Evolutionary conservation across 2,888 invertebrate genomes (phyloP), one percentile per base, ranked within the genome.

Genomic region (Lasioglossum zephyrum): DNA sequence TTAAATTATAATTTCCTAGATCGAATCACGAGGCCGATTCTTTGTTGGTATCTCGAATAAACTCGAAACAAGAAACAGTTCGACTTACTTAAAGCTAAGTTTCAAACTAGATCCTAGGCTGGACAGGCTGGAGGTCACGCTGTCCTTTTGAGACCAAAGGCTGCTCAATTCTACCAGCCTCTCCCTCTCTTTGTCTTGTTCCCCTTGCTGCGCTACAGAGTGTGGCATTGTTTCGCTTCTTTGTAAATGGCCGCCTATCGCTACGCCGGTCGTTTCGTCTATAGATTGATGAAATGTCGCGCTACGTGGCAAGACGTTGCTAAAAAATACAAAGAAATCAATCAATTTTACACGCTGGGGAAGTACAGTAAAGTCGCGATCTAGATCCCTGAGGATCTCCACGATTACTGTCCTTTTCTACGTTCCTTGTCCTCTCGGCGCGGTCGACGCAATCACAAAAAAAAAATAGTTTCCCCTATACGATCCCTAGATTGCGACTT

Each of bases 71-170:
- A n/a, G 44, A 57, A 11, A n/a, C n/a, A 53, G 11, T n/a, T 57
- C n/a, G n/a, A 57, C 57, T 18, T 96, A 98, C 98, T 98, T 97
- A 94, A 98, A 98, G 93, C 97, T 98, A 90, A 98, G 96, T 96
- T 98, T 98, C 87, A 98, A 96, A 81, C 97, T 97, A 89, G 98
- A 98, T 39, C 98, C 97, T 82, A 98, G 96, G 92, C 97, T 98
- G 82, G 97, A 98, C 88, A 98, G 96, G 92, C 97, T 97, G 4
- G 97, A 97, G 0, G 97, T 97, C 36, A 97, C 97, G 72, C 95
- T 95, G 85, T 95, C 95, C 84, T 95, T 95, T 79, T 94, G 95
- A 22, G 94, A 92, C 95, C 95, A 95, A 82, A 95, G 91, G 85
- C 94, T 95, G 69, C 94, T 93, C 44, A 95, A 90, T 91, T 95